Evolutionary conservation across 2,888 invertebrate genomes (phyloP), one percentile per base, ranked within the genome.

Genomic region (Prosopocoilus inquinatus): DNA sequence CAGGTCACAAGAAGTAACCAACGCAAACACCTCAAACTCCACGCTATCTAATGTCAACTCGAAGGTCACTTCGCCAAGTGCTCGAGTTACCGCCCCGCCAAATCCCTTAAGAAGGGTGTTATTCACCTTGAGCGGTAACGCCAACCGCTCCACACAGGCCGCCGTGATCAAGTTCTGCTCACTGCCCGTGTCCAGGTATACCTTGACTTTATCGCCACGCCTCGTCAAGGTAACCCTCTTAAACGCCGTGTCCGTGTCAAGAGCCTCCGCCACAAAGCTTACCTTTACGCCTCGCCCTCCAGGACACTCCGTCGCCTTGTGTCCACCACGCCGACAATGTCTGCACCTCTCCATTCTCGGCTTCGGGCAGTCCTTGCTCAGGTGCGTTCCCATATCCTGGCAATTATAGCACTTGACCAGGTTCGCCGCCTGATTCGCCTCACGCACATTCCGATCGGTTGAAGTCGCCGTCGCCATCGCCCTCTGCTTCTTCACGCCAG

Each of bases 101-200:
- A 56, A 56, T 7, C 53, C 48, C 48, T 38, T 33, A 20, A 53
- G 16, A 2, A 53, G 16, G n/a, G 38, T 39, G 13, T 11, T 11
- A 8, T 38, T 46, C 11, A 9, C 12, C n/a, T 15, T 32, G 12
- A 43, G n/a, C n/a, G 28, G 34, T 16, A 46, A 43, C 52, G 39
- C 39, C 33, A 53, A 16, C 15, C 50, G 20, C 28, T 35, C 9
- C 1, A 41, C 53, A 53, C 48, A 49, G 16, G 28, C 49, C 9
- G 13, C 9, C 32, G 43, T 46, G 2, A 55, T 55, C 11, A 44
- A 28, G 16, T 45, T 49, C 32, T 50, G 50, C 5, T 50, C 15
- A 11, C 44, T 34, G 8, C 55, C 51, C 16, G 51, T 55, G 33
- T 53, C 55, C 3, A 53, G 7, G 11, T 45, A 55, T 35, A 34